Evolutionary conservation across 2,113 vertebrate genomes (phyloP).

Genomic region (Oncorhynchus nerka): DNA sequence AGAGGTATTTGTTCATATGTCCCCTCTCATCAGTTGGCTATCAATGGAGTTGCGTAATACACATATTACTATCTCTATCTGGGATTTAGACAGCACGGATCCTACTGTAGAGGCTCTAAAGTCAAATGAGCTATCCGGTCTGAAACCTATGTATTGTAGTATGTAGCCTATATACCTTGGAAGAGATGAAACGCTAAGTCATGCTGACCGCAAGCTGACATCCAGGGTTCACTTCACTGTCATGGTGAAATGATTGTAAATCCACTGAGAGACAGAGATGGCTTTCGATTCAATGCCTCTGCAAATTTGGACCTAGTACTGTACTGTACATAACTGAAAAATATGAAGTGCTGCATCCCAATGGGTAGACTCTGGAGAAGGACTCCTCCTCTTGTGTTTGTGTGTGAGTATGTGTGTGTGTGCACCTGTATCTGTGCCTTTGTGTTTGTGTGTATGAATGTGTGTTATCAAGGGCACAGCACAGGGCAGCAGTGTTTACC

Average conservation of each 20-base stretch:
- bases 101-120: too few relatives aligned
- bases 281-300: conserved; percentile 8
- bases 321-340: neutral
- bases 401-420: neutral
- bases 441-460: neutral
- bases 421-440: neutral
- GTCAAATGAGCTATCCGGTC: too few relatives aligned
- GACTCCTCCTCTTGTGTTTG: conserved; percentile 23
- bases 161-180: too few relatives aligned
- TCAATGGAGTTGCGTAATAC: too few relatives aligned
- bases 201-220: conserved; percentile 52
- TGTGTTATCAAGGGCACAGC: conserved; percentile 53
- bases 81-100: too few relatives aligned
- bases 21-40: too few relatives aligned
- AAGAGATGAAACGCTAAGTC: conserved; percentile 52
- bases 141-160: too few relatives aligned
- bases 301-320: neutral
- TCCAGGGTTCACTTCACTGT: conserved; percentile 49
- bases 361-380: neutral
- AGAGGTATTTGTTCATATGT: too few relatives aligned
- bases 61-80: too few relatives aligned
- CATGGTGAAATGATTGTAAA: conserved; percentile 40
- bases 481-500: conserved; percentile 72
- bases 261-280: conserved; percentile 27
- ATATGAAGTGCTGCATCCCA: neutral